Evolutionary conservation across 2,113 vertebrate species (phyloP), one percentile per base, ranked within the genome.

Genomic region (Benitochromis conjunctus): DNA sequence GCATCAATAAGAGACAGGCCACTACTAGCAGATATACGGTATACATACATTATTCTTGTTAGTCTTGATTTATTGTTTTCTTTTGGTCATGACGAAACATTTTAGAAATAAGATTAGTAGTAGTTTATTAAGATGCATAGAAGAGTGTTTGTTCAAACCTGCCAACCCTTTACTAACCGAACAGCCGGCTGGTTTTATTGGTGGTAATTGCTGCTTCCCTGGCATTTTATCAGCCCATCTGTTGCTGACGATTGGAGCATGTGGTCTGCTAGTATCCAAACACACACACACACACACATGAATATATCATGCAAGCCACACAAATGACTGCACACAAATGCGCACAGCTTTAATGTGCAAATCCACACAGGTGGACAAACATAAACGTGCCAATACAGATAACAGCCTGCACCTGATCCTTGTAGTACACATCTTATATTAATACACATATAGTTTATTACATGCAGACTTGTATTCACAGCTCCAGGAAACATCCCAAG

Each of bases 211-310:
- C 89, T 78, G 85, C 10, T 92, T 94, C 92, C 90, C 83, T 91
- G 89, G 86, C 89, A 86, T 88, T 88, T 87, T 54, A 82, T 91
- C 62, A 55, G 77, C 81, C 94, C 92, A 94, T 94, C 94, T 95
- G 94, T 86, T 92, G 82, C 82, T 80, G 78, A 84, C 41, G 34
- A 89, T 80, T 85, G 60, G 56, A 86, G 83, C 89, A 94, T 94
- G 91, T 87, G 91, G 87, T 82, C 60, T 81, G 21, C 38, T 80
- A 79, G 66, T 51, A 69, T 92, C 81, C 66, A 86, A 76, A 71
- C 12, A 48, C 24, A 71, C 16, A 46, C 24, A 80, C 46, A 57
- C 66, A 48, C 24, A 21, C 34, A 79, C n/a, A 29, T 2, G 46
- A 71, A 19, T 54, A 57, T 36, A 38, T 88, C 46, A 74, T 71